phyloP scores from a whole-genome alignment of 2,113 vertebrate species.

The Seriola dumerili region DNA sequence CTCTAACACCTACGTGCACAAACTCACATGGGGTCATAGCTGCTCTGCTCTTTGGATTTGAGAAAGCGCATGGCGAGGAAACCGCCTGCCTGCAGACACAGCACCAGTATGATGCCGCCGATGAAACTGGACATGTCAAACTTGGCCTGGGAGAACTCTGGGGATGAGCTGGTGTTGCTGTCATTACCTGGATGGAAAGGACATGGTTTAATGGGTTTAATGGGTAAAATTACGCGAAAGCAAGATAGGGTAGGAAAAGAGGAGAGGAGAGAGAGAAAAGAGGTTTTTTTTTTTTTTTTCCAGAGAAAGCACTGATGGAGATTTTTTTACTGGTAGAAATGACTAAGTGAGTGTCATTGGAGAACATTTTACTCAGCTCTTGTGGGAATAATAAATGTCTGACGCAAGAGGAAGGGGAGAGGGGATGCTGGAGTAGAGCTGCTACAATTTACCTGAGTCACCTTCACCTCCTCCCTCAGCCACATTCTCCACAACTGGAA shows the following conservation, averaged over 20 bases:
- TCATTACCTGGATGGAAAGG: constrained; percentile 56
- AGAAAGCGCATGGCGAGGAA: constrained; percentile 93
- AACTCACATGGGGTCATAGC: constrained; percentile 96
- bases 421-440: not conserved
- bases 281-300: not conserved
- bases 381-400: constrained; percentile 48
- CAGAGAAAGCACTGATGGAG: not conserved
- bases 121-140: constrained; percentile 94
- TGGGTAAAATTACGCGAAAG: not conserved
- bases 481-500: constrained; percentile 68
- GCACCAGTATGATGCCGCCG: constrained; percentile 91
- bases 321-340: constrained; percentile 21
- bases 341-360: not conserved
- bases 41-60: constrained; percentile 91
- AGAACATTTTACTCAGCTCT: constrained; percentile 53
- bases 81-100: constrained; percentile 88
- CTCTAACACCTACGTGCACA: constrained; percentile 31
- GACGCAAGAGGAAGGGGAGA: constrained; percentile 27
- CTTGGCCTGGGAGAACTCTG: constrained; percentile 85
- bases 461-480: constrained; percentile 55
- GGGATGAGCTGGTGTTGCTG: constrained; percentile 44
- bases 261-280: too few species aligned
- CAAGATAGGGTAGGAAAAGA: not conserved
- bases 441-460: constrained; percentile 71
- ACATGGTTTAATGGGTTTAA: constrained; percentile 10